Conservation (phyloP, 2,113 vertebrate species). For the Menura novaehollandiae region DNA sequence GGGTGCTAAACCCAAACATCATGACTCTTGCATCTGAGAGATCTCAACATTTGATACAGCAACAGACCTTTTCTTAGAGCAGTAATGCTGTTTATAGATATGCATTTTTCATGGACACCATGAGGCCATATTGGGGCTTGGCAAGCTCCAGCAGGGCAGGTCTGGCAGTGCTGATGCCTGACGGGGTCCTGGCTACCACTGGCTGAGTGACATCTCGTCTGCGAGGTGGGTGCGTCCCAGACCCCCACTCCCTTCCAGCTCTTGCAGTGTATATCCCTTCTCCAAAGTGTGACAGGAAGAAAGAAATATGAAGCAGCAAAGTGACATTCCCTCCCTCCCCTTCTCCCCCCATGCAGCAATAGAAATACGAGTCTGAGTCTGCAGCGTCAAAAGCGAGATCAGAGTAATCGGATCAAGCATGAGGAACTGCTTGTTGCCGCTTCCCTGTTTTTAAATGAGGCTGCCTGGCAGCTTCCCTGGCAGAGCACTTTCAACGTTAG, state of each 20-base stretch:
- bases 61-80: not conserved
- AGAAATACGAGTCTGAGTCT: conserved; percentile 59
- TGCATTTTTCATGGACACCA: accelerated
- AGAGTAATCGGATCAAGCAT: conserved; percentile 63
- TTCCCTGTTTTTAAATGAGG: conserved; percentile 49
- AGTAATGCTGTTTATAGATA: accelerated
- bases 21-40: accelerated
- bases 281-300: not conserved
- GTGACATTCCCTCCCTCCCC: not conserved
- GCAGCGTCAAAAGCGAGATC: conserved; percentile 70
- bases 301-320: conserved; percentile 25
- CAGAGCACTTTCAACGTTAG: not conserved
- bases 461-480: conserved; percentile 42
- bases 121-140: accelerated
- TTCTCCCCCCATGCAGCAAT: conserved; percentile 14
- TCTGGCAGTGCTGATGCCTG: not conserved
- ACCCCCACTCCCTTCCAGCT: accelerated
- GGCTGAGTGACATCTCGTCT: not conserved
- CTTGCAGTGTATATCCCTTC: not conserved
- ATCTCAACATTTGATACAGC: accelerated
- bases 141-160: not conserved
- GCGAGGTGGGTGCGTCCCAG: not conserved
- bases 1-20: accelerated
- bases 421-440: conserved; percentile 67
- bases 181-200: not conserved